Percentiles rank a stretch among this genome's conserved stretches.
These are phyloP conservation scores for Bombus pascuorum DNA, from an alignment of 1,140 invertebrate genomes.

Conservation along the genomic window DNA sequence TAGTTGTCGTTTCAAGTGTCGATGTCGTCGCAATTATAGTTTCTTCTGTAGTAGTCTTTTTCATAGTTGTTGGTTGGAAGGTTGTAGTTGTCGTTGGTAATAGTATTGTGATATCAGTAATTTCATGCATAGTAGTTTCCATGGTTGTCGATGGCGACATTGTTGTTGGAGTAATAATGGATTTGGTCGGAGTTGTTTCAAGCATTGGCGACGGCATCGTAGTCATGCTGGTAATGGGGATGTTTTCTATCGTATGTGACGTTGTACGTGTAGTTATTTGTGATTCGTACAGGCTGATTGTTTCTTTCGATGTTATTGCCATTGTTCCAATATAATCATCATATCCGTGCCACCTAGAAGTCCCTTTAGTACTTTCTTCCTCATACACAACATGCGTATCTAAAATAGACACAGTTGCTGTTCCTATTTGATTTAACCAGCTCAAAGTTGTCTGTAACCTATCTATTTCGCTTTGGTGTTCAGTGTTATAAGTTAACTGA, in stretches of 20 bases:
- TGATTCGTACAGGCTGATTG: background rate
- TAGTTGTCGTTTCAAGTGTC: background rate
- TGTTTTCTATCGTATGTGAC: background rate
- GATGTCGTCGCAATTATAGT: background rate
- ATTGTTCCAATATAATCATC: background rate
- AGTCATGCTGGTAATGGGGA: too few relatives aligned
- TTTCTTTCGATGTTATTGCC: background rate
- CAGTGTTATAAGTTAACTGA: slow-evolving; percentile 34
- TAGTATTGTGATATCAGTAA: too few relatives aligned
- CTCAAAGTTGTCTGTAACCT: background rate
- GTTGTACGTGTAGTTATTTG: background rate
- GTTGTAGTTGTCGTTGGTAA: too few relatives aligned
- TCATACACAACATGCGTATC: background rate
- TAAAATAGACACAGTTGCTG: too few relatives aligned
- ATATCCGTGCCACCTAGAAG: background rate
- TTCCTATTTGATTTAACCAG: background rate
- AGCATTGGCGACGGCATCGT: too few relatives aligned
- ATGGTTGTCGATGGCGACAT: too few relatives aligned
- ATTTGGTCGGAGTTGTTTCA: too few relatives aligned
- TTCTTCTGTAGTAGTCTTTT: too few relatives aligned
- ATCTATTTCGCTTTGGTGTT: slow-evolving; percentile 17
- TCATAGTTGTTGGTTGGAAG: too few relatives aligned
- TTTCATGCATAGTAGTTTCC: too few relatives aligned
- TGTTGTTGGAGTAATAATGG: too few relatives aligned
- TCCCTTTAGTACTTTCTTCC: background rate